Evolutionary conservation across 2,888 invertebrate genomes (phyloP).

Genomic region (Minunthozetes semirufus): DNA sequence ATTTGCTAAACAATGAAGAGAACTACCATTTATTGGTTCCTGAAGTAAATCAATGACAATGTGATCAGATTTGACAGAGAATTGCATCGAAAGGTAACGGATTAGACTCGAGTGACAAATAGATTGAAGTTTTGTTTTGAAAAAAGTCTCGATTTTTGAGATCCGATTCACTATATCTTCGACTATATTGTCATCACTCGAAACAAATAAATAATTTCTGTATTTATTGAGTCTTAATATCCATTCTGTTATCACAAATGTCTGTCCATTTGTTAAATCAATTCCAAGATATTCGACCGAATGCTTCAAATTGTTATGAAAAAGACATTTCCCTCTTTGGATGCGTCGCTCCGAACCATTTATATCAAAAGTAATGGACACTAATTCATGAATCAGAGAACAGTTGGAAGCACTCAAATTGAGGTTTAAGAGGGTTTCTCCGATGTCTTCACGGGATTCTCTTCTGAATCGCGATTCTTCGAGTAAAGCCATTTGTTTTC

Average conservation of each 20-base stretch:
- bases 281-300: slow-evolving; percentile 68
- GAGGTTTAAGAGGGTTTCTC: background rate
- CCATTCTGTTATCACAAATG: slow-evolving; percentile 72
- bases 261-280: slow-evolving; percentile 64
- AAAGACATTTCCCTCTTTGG: slow-evolving; percentile 64
- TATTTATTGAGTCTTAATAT: slow-evolving; percentile 45
- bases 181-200: background rate
- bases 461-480: slow-evolving; percentile 57
- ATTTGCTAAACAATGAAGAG: slow-evolving; percentile 53
- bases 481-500: slow-evolving; percentile 68
- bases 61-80: slow-evolving; percentile 56
- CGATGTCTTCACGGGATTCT: slow-evolving; percentile 38
- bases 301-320: slow-evolving; percentile 56
- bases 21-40: slow-evolving; percentile 51
- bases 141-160: slow-evolving; percentile 13
- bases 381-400: background rate
- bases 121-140: background rate
- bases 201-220: background rate
- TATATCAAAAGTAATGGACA: background rate
- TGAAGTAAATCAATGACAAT: slow-evolving; percentile 55
- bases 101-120: slow-evolving; percentile 61
- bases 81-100: slow-evolving; percentile 66
- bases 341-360: slow-evolving; percentile 6
- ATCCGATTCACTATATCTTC: slow-evolving; percentile 16
- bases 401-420: background rate